phyloP scores from a whole-genome alignment of 2,888 invertebrate species.

The Halictus ligatus region DNA sequence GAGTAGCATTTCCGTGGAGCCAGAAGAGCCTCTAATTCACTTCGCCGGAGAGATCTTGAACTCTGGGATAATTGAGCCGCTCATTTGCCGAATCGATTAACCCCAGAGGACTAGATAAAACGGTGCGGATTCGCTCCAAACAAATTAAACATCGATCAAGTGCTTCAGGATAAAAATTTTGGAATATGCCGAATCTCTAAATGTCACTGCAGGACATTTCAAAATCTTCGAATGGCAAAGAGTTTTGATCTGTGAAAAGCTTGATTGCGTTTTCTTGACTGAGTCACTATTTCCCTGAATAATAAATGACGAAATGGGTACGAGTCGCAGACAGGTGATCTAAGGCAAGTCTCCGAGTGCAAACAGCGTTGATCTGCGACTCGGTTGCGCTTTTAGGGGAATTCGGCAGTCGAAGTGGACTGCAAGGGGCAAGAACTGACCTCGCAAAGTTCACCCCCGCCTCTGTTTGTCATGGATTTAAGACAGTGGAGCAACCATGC shows the following conservation, averaged over 20 bases:
- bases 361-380: not conserved
- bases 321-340: not conserved
- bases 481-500: conserved; percentile 93
- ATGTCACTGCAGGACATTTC: too few species aligned
- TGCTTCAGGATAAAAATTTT: too few species aligned
- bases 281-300: too few species aligned
- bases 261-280: too few species aligned
- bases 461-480: conserved; percentile 94
- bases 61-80: not conserved
- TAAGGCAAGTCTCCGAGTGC: not conserved
- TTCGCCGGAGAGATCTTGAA: not conserved
- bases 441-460: conserved; percentile 85
- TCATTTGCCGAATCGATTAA: conserved; percentile 2
- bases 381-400: not conserved
- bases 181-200: too few species aligned
- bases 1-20: not conserved
- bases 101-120: not conserved
- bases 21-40: not conserved
- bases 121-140: not conserved
- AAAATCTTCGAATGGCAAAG: too few species aligned
- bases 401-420: not conserved
- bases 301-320: not conserved
- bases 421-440: conserved; percentile 60
- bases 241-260: too few species aligned
- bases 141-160: not conserved